A percentile compares a stretch with the other conserved stretches of the same genome.
These are phyloP conservation scores for Gephyroberyx darwinii DNA, from an alignment of 2,797 vertebrate genomes.

Conservation along the genomic window DNA sequence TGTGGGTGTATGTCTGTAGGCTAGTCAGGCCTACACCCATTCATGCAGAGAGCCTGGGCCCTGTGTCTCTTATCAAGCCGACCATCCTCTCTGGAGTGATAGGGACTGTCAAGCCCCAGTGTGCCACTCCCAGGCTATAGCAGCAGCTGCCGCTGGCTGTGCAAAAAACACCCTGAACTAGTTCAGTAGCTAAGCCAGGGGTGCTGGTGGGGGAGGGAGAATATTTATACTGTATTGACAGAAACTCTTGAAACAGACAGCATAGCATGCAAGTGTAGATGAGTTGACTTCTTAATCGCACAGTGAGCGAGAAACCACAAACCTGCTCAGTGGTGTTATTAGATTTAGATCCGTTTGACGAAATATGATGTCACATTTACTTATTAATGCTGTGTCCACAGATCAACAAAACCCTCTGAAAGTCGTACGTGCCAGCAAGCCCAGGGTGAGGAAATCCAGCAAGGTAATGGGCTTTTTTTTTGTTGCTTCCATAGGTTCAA, in stretches of 20 bases:
- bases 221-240: conserved; percentile 38
- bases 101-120: conserved; percentile 61
- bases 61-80: conserved; percentile 76
- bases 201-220: not conserved
- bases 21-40: conserved; percentile 58
- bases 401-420: conserved; percentile 85
- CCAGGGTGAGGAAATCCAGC: conserved; percentile 85
- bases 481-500: not conserved
- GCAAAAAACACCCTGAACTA: conserved; percentile 52
- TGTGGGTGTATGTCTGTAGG: conserved; percentile 48
- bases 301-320: conserved; percentile 5
- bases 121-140: conserved; percentile 74
- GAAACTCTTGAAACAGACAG: conserved; percentile 32
- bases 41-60: conserved; percentile 48
- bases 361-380: conserved; percentile 39
- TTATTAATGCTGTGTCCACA: conserved; percentile 74
- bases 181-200: conserved; percentile 14
- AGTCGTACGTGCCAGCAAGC: conserved; percentile 87
- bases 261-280: conserved; percentile 17
- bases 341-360: not conserved
- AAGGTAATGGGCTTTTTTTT: conserved; percentile 80
- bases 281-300: conserved; percentile 10
- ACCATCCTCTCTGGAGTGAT: conserved; percentile 76
- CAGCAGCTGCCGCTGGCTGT: conserved; percentile 28
- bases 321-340: conserved; percentile 1